Evolutionary conservation across 2,113 vertebrate genomes (phyloP), one percentile per base, ranked within the genome.

Genomic region (Myotis brandtii): DNA sequence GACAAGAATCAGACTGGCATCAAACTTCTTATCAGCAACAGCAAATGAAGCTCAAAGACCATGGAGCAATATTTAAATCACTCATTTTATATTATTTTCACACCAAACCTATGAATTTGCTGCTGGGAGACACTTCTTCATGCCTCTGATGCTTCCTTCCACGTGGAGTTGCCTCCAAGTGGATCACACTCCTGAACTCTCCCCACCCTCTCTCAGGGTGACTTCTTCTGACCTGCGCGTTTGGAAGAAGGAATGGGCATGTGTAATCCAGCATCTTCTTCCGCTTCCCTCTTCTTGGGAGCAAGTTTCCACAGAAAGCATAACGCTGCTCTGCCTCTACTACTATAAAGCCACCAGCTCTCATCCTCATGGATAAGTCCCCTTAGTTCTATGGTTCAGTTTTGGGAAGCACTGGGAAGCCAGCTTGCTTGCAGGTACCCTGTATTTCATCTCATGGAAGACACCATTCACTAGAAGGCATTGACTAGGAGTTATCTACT

Each of bases 401-500:
- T 13, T 34, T 27, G n/a, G n/a, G 43, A 70, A 91, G 64, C 25
- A 72, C 30, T 48, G 59, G 40, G 75, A 87, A 32, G 18, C 14
- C n/a, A 18, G 2, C 10, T 86, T 43, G 43, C 37, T 80, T 80
- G 40, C 43, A 52, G 56, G 59, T 30, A 27, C 1, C 16, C 21
- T 25, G 2, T 37, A 76, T 77, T 94, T 93, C 79, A 82, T 73
- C 50, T 86, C 30, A 1, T 9, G 4, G 32, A 77, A 54, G 75
- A 18, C 37, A 59, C 20, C 81, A 27, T 75, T 59, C 27, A n/a
- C 46, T 72, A 30, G 80, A 83, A 93, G n/a, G 48, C 52, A 17
- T 84, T 79, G 75, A 93, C 79, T 95, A 64, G 21, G 46, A 82
- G 64, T 89, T 80, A 84, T n/a, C 64, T 80, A 34, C 64, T 59